These are phyloP conservation scores for Pterobdella sp. DNA, from an alignment of 2,888 invertebrate genomes.

Conservation along the genomic window DNA sequence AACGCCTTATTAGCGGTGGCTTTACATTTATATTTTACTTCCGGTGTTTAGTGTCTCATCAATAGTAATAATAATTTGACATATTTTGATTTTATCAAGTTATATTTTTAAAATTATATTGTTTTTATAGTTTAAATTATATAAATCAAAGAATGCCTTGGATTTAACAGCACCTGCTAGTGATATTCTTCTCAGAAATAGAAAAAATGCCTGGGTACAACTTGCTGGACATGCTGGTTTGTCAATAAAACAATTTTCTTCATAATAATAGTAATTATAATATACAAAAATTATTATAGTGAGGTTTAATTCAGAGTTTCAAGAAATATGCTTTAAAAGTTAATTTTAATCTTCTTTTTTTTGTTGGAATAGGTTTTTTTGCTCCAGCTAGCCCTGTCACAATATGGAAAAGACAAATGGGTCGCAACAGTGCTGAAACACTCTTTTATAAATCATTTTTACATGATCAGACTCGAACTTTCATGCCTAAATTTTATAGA, in stretches of 20 bases:
- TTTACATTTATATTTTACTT: background rate
- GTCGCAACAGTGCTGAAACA: constrained; percentile 53
- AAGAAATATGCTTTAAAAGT: background rate
- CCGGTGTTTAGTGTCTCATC: background rate
- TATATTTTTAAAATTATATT: background rate
- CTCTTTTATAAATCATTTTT: constrained; percentile 67
- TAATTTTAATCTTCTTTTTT: constrained; percentile 3
- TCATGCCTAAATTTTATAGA: constrained; percentile 75
- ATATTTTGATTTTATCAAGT: constrained; percentile 7
- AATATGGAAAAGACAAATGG: constrained; percentile 79
- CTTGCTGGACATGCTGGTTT: constrained; percentile 69
- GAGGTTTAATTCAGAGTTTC: background rate
- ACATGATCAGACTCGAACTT: constrained; percentile 64
- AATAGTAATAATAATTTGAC: background rate
- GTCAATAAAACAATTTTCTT: background rate
- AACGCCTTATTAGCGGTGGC: constrained; percentile 24
- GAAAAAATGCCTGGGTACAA: constrained; percentile 69
- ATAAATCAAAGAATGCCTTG: constrained; percentile 68
- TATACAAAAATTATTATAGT: background rate
- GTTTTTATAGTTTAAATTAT: background rate
- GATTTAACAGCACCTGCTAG: constrained; percentile 83
- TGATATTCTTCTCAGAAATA: constrained; percentile 64
- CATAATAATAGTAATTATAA: background rate
- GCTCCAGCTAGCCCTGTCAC: constrained; percentile 86
- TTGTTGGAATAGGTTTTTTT: constrained; percentile 65